Evolutionary conservation across 2,797 vertebrate genomes (phyloP).

Genomic region (Arremon aurantiirostris): DNA sequence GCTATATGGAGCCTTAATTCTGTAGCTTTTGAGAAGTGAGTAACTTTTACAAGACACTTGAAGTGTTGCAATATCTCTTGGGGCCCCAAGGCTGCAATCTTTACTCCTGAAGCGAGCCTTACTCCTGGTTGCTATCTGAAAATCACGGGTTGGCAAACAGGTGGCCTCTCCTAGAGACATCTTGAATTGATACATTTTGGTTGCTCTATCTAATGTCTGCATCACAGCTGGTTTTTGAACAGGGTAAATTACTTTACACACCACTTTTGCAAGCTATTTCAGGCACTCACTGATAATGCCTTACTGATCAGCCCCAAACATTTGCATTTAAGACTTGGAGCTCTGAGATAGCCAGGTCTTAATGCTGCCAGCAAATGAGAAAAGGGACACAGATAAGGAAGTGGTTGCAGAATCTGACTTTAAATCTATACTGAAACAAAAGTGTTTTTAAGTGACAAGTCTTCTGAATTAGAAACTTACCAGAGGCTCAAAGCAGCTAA

Average conservation of each 20-base stretch:
- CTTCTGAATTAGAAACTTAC: not conserved
- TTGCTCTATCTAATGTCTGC: not conserved
- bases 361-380: not conserved
- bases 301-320: not conserved
- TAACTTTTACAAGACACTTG: not conserved
- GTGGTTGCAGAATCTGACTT: constrained; percentile 52
- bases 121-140: not conserved
- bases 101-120: not conserved
- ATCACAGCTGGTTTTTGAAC: not conserved
- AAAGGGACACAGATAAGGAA: constrained; percentile 52
- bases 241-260: not conserved
- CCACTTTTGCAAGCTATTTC: not conserved
- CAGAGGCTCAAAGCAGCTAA: not conserved
- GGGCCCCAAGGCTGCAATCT: not conserved
- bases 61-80: not conserved
- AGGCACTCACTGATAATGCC: not conserved
- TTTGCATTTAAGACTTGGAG: not conserved
- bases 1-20: not conserved
- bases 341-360: not conserved
- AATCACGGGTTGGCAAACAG: not conserved
- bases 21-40: not conserved
- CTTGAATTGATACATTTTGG: not conserved
- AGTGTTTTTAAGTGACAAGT: not conserved
- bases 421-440: constrained; percentile 24
- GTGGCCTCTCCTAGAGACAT: not conserved